Percentiles rank a stretch among this genome's conserved stretches.
Conservation (phyloP, 2,888 invertebrate species). For the Oscheius sp. region DNA sequence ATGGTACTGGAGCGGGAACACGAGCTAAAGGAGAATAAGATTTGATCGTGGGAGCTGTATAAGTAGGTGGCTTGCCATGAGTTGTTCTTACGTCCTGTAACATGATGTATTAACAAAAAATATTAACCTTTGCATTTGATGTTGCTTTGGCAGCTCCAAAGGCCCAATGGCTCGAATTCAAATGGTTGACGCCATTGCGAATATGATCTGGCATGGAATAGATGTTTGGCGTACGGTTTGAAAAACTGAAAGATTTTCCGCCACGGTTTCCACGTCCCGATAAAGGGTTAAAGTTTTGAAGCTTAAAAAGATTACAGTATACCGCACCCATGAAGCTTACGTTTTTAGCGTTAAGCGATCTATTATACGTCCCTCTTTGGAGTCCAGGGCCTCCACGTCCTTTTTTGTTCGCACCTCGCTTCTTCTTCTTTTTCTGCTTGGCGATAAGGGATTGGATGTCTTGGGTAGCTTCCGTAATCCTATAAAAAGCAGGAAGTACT, state of each 20-base stretch:
- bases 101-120: no score
- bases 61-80: no score
- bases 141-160: no score
- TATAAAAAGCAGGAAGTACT: neutral
- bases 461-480: neutral
- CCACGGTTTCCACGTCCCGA: no score
- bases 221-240: neutral
- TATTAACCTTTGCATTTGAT: no score
- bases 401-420: neutral
- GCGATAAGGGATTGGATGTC: conserved; percentile 27
- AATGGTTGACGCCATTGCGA: no score
- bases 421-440: conserved; percentile 32
- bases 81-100: no score
- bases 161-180: no score
- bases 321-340: neutral
- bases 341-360: neutral
- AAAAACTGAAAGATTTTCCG: neutral
- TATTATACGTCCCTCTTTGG: neutral
- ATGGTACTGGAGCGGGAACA: no score
- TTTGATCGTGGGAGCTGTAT: no score
- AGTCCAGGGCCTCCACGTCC: neutral
- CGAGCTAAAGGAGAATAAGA: no score
- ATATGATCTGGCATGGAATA: neutral
- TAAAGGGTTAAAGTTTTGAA: no score
- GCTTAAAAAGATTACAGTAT: neutral